These are phyloP conservation scores for Tringa solitaria DNA, from an alignment of 2,113 vertebrate species.

Conservation along the genomic window DNA sequence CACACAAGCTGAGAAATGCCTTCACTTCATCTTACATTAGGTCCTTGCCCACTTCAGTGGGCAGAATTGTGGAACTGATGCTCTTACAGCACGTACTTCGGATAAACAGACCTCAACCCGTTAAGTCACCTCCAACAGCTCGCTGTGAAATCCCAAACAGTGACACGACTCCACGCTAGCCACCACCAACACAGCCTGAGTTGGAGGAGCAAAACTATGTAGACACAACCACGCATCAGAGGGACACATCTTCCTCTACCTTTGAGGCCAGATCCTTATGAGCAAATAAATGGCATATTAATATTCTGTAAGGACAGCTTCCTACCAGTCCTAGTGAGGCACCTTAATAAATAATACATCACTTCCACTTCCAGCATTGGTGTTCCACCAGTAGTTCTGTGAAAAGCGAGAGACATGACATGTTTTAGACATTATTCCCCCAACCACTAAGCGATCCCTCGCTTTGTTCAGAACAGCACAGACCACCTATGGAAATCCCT, in stretches of 20 bases:
- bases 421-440: not conserved
- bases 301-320: not conserved
- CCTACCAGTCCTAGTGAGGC: not conserved
- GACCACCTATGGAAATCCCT: not conserved
- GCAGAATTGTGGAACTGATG: not conserved
- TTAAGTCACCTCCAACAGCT: not conserved
- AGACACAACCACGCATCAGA: not conserved
- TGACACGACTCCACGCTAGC: rapidly evolving
- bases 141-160: not conserved
- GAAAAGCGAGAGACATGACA: not conserved
- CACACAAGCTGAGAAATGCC: not conserved
- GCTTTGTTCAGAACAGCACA: not conserved
- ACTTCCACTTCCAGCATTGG: not conserved
- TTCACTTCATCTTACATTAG: not conserved
- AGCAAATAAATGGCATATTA: not conserved
- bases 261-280: not conserved
- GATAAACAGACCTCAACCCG: not conserved
- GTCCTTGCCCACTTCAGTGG: not conserved
- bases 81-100: not conserved
- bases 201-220: rapidly evolving
- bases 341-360: constrained; percentile 21
- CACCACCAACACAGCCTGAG: not conserved
- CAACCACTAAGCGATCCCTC: rapidly evolving
- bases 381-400: not conserved
- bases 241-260: not conserved